Percentiles rank a stretch among this genome's conserved stretches.
These are phyloP conservation scores for Platichthys stellatus DNA, from an alignment of 2,113 vertebrate species.

Conservation along the genomic window DNA sequence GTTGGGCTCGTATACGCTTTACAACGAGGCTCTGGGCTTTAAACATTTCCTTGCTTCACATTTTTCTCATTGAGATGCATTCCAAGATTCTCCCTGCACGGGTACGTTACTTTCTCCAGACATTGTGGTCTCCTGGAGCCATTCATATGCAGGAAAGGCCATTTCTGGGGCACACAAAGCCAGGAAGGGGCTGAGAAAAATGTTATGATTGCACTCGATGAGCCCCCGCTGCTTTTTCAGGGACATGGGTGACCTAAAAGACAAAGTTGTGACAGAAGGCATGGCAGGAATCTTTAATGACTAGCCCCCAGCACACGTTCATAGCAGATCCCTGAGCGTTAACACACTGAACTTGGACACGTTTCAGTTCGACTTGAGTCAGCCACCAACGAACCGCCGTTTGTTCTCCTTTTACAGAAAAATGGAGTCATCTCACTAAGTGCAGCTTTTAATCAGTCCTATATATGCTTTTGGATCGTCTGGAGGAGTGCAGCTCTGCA, in stretches of 20 bases:
- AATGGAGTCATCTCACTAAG: not conserved
- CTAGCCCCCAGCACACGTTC: slow-evolving; percentile 54
- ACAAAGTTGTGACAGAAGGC: slow-evolving; percentile 74
- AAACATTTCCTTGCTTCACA: not conserved
- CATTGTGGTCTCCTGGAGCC: slow-evolving; percentile 55
- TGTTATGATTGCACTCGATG: slow-evolving; percentile 65
- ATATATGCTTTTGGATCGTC: slow-evolving; percentile 17
- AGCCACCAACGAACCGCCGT: not conserved
- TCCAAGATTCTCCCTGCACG: slow-evolving; percentile 10
- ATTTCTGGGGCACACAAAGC: slow-evolving; percentile 73
- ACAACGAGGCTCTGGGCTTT: not conserved
- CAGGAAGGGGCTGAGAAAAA: slow-evolving; percentile 75
- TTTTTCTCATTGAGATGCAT: slow-evolving; percentile 16
- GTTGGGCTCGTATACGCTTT: not conserved
- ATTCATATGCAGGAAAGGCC: slow-evolving; percentile 75
- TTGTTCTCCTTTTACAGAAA: not conserved
- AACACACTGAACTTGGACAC: not conserved
- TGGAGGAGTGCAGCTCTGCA: not conserved
- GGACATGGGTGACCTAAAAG: slow-evolving; percentile 70
- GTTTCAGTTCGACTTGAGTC: slow-evolving; percentile 20
- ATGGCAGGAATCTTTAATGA: slow-evolving; percentile 76
- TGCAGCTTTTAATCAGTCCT: slow-evolving; percentile 3
- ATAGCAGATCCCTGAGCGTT: slow-evolving; percentile 21
- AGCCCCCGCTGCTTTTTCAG: slow-evolving; percentile 63
- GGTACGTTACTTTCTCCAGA: slow-evolving; percentile 65